These are phyloP conservation scores for Coptodon bakossiorum DNA, from an alignment of 2,113 vertebrate species.

Conservation along the genomic window DNA sequence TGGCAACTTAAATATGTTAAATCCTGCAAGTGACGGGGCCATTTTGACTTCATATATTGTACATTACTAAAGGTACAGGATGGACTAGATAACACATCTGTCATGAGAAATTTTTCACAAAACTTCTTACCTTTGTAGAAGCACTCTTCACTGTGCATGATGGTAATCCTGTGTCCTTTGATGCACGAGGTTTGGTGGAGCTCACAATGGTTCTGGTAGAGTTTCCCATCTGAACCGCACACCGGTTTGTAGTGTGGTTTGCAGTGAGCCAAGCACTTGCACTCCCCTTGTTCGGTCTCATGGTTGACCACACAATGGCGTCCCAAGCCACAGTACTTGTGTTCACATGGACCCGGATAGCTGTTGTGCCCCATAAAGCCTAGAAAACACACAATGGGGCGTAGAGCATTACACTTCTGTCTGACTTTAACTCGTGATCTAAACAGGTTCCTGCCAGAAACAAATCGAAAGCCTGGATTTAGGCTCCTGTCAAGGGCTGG, in stretches of 20 bases:
- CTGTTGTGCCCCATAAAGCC: constrained; percentile 68
- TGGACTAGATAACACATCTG: background rate
- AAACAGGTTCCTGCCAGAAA: background rate
- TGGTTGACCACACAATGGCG: constrained; percentile 80
- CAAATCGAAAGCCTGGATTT: background rate
- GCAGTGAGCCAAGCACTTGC: constrained; percentile 84
- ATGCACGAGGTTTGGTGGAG: constrained; percentile 90
- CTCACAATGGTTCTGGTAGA: constrained; percentile 94
- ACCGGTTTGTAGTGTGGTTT: constrained; percentile 90
- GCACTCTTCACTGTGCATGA: constrained; percentile 91
- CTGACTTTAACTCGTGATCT: background rate
- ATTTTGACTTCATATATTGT: background rate
- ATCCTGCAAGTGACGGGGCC: background rate
- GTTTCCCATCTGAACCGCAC: constrained; percentile 90
- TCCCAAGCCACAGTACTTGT: constrained; percentile 92
- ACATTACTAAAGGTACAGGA: background rate
- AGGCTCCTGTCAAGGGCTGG: background rate
- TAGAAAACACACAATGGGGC: constrained; percentile 17
- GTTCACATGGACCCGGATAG: constrained; percentile 77
- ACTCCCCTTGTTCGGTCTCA: constrained; percentile 78
- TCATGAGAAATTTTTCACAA: background rate
- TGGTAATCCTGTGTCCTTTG: constrained; percentile 81
- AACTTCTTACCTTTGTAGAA: constrained; percentile 87
- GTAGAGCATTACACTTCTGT: background rate
- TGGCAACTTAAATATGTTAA: background rate